Evolutionary conservation across 2,797 vertebrate species (phyloP).

Genomic region (Acrossocheilus wenchowensis): DNA sequence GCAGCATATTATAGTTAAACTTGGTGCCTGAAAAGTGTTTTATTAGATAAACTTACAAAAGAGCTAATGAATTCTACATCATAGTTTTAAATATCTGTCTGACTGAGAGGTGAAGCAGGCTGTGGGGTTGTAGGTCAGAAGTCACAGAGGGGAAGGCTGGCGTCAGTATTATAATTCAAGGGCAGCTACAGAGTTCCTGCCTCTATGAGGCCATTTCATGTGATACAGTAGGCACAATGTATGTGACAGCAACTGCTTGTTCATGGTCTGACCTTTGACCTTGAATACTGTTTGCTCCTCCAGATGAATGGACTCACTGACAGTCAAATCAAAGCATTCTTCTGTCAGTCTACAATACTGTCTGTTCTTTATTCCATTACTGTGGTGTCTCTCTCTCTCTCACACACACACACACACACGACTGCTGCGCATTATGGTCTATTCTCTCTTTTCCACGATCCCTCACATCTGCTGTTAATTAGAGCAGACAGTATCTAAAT

Average conservation of each 20-base stretch:
- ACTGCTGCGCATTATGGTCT: not conserved
- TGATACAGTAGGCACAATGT: conserved; percentile 26
- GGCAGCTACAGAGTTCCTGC: not conserved
- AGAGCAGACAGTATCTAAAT: conserved; percentile 9
- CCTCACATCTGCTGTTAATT: conserved; percentile 70
- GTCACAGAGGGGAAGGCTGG: not conserved
- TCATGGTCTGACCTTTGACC: conserved; percentile 25
- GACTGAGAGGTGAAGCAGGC: not conserved
- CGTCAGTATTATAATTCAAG: not conserved
- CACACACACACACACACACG: not conserved
- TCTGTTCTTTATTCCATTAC: conserved; percentile 15
- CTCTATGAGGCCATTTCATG: conserved; percentile 3
- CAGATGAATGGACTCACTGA: conserved; percentile 23
- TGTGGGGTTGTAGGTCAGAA: not conserved
- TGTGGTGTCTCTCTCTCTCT: not conserved
- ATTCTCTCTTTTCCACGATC: not conserved
- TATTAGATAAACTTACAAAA: not conserved
- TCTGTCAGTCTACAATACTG: conserved; percentile 4
- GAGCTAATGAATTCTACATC: not conserved
- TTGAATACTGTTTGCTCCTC: conserved; percentile 1
- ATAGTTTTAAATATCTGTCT: conserved; percentile 5
- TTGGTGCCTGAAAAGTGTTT: not conserved
- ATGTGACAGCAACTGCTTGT: not conserved
- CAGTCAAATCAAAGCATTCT: not conserved
- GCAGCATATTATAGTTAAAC: not conserved